Base-by-base conservation (phyloP, 2,113 vertebrate genomes). In the Pelobates fuscus region DNA sequence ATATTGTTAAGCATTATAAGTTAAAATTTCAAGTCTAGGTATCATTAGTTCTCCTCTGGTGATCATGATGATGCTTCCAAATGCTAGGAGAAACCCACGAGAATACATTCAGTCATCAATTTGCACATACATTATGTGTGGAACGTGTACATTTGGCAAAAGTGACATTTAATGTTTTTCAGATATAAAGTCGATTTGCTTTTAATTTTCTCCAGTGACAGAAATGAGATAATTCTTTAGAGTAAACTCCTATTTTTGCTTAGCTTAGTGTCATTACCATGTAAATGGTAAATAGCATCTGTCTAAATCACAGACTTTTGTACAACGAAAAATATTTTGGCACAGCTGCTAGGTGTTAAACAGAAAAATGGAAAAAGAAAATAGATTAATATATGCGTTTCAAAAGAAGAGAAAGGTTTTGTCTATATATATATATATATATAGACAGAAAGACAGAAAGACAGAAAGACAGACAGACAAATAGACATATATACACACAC, bases 161-260 rank as follows among this genome's bases (percentile, higher is more conserved):
- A 77, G 73, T 77, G 73, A 77, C 73, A 77, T 77, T 68, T 77
- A 77, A 77, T 77, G 73, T 77, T 77, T 77, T 77, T 41, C 26
- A 61, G 73, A 76, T 63, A 76, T 76, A 76, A 67, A 76, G 72
- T 76, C 64, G 54, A 68, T 68, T 67, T 68, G 43, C 73, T 77
- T 77, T 77, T 77, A 68, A 77, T 77, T 68, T 68, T 77, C 73
- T 55, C 57, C 58, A 68, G 64, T 64, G 67, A 77, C 43, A 60
- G 73, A 77, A 60, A 68, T 68, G 73, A 68, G 73, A 77, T 77
- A 77, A 77, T 77, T 77, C 73, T 77, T 77, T 46, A 77, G 73
- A 77, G 65, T 77, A 68, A 68, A 77, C 64, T 67, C 65, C 65
- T 67, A 77, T 77, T 77, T 77, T 77, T 77, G 73, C 73, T 77